Percentiles rank a stretch among this genome's conserved stretches.
These are phyloP conservation scores for Hybognathus amarus DNA, from an alignment of 2,797 vertebrate genomes.

Conservation along the genomic window DNA sequence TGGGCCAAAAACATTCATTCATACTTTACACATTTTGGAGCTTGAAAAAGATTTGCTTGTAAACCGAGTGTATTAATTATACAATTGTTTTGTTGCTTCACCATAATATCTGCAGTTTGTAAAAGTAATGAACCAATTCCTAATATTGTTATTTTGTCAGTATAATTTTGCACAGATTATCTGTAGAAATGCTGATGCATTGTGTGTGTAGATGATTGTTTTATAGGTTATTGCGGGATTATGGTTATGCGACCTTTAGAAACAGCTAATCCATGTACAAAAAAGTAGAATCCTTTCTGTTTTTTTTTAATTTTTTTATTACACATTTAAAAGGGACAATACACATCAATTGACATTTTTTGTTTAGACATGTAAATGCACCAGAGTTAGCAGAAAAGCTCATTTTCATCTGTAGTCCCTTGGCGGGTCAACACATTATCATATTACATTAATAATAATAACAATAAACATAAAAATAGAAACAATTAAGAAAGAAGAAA, in stretches of 20 bases:
- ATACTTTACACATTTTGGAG: not conserved
- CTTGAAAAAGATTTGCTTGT: not conserved
- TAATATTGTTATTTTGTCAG: not conserved
- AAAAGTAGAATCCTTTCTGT: constrained; percentile 16
- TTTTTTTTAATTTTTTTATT: no score
- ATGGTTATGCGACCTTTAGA: constrained; percentile 43
- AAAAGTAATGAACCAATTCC: not conserved
- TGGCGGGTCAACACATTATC: no score
- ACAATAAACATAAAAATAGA: no score
- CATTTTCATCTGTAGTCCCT: no score
- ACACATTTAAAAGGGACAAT: no score
- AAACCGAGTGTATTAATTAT: not conserved
- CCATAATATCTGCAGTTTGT: not conserved
- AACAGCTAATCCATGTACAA: constrained; percentile 38
- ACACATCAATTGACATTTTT: no score
- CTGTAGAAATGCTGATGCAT: not conserved
- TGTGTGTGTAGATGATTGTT: constrained; percentile 11
- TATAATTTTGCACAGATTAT: not conserved
- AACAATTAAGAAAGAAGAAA: not conserved
- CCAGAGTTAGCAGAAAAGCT: no score
- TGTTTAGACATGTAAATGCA: no score
- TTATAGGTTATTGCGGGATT: constrained; percentile 48
- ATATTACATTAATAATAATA: no score
- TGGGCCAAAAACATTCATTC: not conserved
- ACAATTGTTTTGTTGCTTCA: not conserved